Percentiles rank a stretch among this genome's conserved stretches.
Conservation (phyloP, 1,140 invertebrate genomes). For the Tetramorium parvispinum region DNA sequence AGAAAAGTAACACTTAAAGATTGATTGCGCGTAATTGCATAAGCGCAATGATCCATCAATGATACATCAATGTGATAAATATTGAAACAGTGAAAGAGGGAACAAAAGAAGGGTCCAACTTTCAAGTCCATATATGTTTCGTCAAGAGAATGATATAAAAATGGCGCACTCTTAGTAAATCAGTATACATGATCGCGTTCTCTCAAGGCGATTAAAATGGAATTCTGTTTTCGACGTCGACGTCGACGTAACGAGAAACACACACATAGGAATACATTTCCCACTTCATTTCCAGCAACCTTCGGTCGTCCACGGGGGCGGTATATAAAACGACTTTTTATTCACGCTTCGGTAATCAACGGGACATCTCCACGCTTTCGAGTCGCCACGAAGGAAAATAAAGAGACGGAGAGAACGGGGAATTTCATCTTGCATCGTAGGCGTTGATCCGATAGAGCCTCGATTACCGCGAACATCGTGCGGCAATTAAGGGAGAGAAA, state of each 20-base stretch:
- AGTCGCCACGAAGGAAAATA: constrained; percentile 38
- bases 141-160: neutral
- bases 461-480: neutral
- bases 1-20: neutral
- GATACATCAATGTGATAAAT: neutral
- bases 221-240: constrained; percentile 27
- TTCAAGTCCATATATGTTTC: neutral
- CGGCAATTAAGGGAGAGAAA: neutral
- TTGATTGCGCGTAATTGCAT: neutral
- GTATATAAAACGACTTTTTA: constrained; percentile 45
- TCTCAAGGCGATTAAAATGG: neutral
- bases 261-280: constrained; percentile 3
- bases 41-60: neutral
- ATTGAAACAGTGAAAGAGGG: neutral
- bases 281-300: constrained; percentile 1
- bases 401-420: neutral
- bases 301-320: constrained; percentile 14
- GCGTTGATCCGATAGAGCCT: constrained; percentile 15
- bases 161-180: neutral
- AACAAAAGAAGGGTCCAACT: neutral
- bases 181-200: neutral
- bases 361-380: constrained; percentile 22
- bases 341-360: constrained; percentile 27
- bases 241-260: constrained; percentile 16
- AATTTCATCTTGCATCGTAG: constrained; percentile 29